A percentile compares a stretch with the other conserved stretches of the same genome.
Evolutionary conservation across 2,113 vertebrate genomes (phyloP).

Genomic region (Murina feae): DNA sequence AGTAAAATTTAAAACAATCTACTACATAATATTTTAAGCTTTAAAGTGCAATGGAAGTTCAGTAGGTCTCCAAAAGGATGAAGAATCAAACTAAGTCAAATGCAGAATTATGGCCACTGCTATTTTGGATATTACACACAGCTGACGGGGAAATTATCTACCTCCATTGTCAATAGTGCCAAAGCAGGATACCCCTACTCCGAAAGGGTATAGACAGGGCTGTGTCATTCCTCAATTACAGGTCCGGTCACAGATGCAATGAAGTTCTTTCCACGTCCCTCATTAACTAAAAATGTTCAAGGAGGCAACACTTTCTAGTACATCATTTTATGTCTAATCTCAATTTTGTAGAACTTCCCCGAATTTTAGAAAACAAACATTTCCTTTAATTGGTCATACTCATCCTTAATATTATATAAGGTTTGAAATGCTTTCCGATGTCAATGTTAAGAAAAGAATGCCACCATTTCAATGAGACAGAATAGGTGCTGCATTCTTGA

Average conservation of each 20-base stretch:
- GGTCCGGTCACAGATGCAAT: background rate
- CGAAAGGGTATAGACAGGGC: background rate
- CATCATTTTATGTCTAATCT: background rate
- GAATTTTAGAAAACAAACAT: background rate
- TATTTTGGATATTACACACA: background rate
- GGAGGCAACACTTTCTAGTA: background rate
- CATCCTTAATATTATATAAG: background rate
- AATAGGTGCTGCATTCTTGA: background rate
- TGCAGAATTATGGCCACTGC: background rate
- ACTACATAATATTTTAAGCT: background rate
- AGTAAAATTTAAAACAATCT: background rate
- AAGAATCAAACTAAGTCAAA: constrained; percentile 5
- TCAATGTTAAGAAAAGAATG: background rate
- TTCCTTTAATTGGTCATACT: background rate
- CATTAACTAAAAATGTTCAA: constrained; percentile 1
- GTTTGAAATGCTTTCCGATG: background rate
- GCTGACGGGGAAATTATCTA: background rate
- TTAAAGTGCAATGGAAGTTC: background rate
- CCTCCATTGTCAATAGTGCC: too few relatives aligned
- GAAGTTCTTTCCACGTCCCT: background rate
- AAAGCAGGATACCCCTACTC: too few relatives aligned
- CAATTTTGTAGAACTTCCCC: background rate
- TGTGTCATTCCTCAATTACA: background rate
- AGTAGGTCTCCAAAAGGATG: background rate
- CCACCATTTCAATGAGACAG: background rate